Evolutionary conservation across 53 echinoderm and acorn worm genomes (phyloP), one percentile per base, ranked within the genome.

Genomic region (Holothuria scabra): DNA sequence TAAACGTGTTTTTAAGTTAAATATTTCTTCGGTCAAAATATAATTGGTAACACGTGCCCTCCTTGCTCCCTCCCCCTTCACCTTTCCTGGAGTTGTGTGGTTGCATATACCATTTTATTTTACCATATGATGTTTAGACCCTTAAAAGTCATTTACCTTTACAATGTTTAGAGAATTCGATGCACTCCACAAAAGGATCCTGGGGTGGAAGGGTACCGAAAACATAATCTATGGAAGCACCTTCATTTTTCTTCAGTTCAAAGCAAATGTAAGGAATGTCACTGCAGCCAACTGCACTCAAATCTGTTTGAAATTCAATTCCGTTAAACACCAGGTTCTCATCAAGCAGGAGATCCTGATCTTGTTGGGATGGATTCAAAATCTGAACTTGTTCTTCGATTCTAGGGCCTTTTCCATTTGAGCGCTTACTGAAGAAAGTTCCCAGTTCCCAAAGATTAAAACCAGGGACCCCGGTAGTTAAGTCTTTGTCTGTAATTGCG

Each of bases 161-260:
- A 49, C 82, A 81, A 25, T 63, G n/a, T 24, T 81, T 30, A n/a
- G 82, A 81, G 41, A 64, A 63, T 41, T 81, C 82, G 10, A 63
- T 23, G 65, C 82, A 81, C 41, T 81, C 65, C 22, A 81, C 82
- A 46, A 81, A 81, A 41, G 82, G 82, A 24, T 81, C 82, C 19
- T 81, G 82, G 19, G 28, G 29, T 31, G 82, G 82, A 37, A 22
- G 26, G 60, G 82, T 81, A 16, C 82, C 65, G 23, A 81, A 81
- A 12, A 46, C 11, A 13, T 81, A 81, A 63, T 64, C 29, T 8
- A 81, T 22, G 18, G 62, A 63, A 3, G 82, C 25, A 18, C 14
- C 64, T 32, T 33, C 19, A 32, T 81, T 63, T 49, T 64, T 81
- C 46, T 37, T 63, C 46, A 81, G 64, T 28, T 81, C 82, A 33